phyloP scores from a whole-genome alignment of 2,113 vertebrate species.

The Prolemur simus region DNA sequence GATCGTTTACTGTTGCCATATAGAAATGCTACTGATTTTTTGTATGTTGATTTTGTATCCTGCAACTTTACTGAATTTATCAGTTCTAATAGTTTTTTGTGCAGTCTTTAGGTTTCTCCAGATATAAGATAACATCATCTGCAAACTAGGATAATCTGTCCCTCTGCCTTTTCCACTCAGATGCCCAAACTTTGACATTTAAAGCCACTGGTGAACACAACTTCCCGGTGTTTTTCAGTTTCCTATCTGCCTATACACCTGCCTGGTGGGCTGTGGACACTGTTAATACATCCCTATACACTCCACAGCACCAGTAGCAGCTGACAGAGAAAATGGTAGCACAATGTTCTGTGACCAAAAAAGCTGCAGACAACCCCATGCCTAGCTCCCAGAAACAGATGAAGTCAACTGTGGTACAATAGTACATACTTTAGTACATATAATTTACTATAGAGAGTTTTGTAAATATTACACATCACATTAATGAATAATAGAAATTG shows the following conservation, averaged over 20 bases:
- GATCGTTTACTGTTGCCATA: too few species aligned
- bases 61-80: too few species aligned
- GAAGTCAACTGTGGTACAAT: not conserved
- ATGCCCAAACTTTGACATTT: not conserved
- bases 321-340: fast-evolving
- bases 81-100: too few species aligned
- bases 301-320: not conserved
- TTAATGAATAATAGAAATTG: not conserved
- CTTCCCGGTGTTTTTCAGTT: not conserved
- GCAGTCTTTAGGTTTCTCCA: too few species aligned
- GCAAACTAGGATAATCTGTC: too few species aligned
- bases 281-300: not conserved
- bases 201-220: not conserved
- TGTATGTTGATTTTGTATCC: too few species aligned
- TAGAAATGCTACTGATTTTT: too few species aligned
- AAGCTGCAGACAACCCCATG: not conserved
- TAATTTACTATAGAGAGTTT: not conserved
- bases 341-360: not conserved
- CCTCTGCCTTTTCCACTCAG: too few species aligned
- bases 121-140: too few species aligned
- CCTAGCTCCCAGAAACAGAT: not conserved
- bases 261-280: not conserved
- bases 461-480: not conserved
- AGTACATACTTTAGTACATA: not conserved
- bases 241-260: not conserved